Evolutionary conservation across 2,888 invertebrate genomes (phyloP).

Genomic region (Parelbella ahira): DNA sequence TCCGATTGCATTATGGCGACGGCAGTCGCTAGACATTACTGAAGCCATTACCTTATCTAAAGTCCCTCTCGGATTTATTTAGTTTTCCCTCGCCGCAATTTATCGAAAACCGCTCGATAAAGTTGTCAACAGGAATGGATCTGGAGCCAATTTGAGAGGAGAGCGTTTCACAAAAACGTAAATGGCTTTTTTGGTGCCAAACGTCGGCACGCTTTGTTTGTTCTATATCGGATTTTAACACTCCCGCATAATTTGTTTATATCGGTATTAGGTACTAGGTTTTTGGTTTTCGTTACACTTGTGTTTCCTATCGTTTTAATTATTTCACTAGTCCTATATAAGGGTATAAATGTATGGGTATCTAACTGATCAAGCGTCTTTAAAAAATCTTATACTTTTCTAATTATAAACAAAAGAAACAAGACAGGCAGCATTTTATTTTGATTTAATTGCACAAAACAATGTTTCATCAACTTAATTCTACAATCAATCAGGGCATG

Average conservation of each 20-base stretch:
- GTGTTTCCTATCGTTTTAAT: no score
- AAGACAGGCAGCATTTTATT: no score
- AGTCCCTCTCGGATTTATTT: constrained; percentile 80
- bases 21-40: constrained; percentile 75
- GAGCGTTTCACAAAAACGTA: constrained; percentile 60
- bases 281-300: no score
- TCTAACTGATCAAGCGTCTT: no score
- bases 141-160: constrained; percentile 74
- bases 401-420: no score
- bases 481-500: constrained; percentile 1
- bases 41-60: constrained; percentile 80
- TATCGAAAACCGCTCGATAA: constrained; percentile 80
- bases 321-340: no score
- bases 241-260: constrained; percentile 9
- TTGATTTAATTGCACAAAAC: no score
- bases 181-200: constrained; percentile 52
- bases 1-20: constrained; percentile 74
- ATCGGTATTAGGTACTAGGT: no score
- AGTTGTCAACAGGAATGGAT: constrained; percentile 79
- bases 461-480: neutral
- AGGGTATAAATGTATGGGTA: no score
- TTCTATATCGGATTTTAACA: constrained; percentile 15
- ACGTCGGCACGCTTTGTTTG: constrained; percentile 30
- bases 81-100: constrained; percentile 80
- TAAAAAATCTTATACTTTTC: no score